Conservation (phyloP, 2,888 invertebrate genomes). For the Drosophila putrida region DNA sequence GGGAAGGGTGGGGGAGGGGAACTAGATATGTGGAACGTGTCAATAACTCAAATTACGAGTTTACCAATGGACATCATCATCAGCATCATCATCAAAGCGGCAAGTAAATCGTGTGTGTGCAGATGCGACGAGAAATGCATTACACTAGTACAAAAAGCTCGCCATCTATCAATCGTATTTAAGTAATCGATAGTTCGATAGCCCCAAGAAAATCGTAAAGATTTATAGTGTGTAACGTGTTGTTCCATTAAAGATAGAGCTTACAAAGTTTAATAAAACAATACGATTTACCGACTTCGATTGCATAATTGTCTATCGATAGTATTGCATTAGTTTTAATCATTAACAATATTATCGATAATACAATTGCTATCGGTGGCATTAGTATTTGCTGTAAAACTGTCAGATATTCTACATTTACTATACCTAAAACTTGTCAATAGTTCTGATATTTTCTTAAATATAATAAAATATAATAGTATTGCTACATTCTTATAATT, state of each 20-base stretch:
- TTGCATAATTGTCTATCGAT: not conserved
- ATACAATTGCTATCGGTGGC: no score
- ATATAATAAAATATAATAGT: no score
- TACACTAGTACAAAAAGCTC: not conserved
- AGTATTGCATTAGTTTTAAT: not conserved
- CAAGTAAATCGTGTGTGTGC: conserved; percentile 10
- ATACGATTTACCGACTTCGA: not conserved
- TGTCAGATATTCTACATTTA: no score
- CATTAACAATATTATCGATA: no score
- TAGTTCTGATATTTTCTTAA: no score
- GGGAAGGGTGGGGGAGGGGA: not conserved
- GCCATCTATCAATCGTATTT: conserved; percentile 3
- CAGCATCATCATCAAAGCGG: conserved; percentile 18
- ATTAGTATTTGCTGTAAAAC: no score
- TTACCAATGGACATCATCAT: conserved; percentile 32
- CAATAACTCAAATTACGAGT: conserved; percentile 65
- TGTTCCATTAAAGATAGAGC: not conserved
- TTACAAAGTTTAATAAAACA: not conserved
- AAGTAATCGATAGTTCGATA: conserved; percentile 5
- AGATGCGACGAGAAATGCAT: not conserved
- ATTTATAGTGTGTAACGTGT: not conserved
- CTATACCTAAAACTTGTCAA: no score
- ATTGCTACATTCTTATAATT: no score
- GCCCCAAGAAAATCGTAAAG: not conserved
- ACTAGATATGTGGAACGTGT: conserved; percentile 25